phyloP scores from a whole-genome alignment of 1,140 invertebrate genomes.

The Teleopsis dalmanni region DNA sequence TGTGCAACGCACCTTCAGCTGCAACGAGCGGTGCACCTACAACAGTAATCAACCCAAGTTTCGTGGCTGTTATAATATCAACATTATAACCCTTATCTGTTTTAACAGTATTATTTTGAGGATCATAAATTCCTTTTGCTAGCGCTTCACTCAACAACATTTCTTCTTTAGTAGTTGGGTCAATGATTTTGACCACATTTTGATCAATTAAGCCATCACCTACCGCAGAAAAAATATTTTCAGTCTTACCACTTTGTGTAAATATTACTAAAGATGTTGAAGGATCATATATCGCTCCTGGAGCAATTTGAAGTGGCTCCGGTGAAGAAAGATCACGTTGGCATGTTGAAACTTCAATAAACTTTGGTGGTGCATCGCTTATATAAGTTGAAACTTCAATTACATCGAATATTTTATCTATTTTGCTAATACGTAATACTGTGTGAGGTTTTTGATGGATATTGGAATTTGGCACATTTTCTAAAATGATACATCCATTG shows the following conservation, averaged over 20 bases:
- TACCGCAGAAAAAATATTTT: constrained; percentile 62
- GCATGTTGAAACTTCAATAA: constrained; percentile 33
- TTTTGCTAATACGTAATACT: constrained; percentile 31
- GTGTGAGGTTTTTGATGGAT: constrained; percentile 43
- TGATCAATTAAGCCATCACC: constrained; percentile 58
- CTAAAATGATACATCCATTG: too few relatives aligned
- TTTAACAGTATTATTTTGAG: constrained; percentile 62
- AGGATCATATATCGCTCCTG: constrained; percentile 68
- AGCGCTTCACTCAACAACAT: constrained; percentile 72
- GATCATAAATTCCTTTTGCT: constrained; percentile 64
- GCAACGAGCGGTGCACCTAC: constrained; percentile 63
- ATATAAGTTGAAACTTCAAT: constrained; percentile 54
- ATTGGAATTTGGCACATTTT: constrained; percentile 46
- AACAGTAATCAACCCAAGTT: constrained; percentile 62
- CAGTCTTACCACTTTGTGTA: constrained; percentile 59
- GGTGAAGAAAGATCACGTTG: constrained; percentile 49
- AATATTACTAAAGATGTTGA: constrained; percentile 63
- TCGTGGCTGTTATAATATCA: constrained; percentile 65
- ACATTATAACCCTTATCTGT: constrained; percentile 58
- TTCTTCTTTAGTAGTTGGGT: constrained; percentile 62
- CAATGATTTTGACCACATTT: constrained; percentile 64
- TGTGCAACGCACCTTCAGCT: constrained; percentile 48
- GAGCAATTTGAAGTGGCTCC: constrained; percentile 61
- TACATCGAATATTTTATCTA: constrained; percentile 52
- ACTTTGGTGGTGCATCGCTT: constrained; percentile 36